phyloP scores from a whole-genome alignment of 2,113 vertebrate species.

The Anhinga anhinga region DNA sequence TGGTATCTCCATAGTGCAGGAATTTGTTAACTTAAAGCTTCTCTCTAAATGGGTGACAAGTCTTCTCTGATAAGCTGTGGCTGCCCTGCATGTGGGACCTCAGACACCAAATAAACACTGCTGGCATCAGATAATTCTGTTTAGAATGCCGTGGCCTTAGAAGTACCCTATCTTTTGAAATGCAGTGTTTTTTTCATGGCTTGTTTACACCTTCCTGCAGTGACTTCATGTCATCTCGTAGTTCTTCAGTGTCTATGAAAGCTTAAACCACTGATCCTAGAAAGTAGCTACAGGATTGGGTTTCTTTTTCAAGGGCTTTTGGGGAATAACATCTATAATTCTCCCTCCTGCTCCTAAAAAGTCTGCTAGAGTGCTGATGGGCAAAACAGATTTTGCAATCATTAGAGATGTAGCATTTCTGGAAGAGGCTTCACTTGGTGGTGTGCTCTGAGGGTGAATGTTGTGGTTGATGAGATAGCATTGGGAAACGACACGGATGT shows the following conservation, averaged over 20 bases:
- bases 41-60: conserved; percentile 22
- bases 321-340: background rate
- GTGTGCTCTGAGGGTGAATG: background rate
- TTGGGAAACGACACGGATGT: background rate
- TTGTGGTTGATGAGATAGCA: background rate
- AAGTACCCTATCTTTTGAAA: conserved; percentile 60
- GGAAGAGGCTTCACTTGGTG: background rate
- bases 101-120: conserved; percentile 67
- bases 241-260: background rate
- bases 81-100: conserved; percentile 50
- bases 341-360: background rate
- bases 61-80: conserved; percentile 64
- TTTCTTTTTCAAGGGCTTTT: background rate
- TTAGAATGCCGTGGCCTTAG: conserved; percentile 37
- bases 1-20: background rate
- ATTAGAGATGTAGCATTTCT: background rate
- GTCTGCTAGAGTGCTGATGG: background rate
- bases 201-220: conserved; percentile 35
- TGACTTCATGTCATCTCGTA: background rate
- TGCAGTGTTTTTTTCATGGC: conserved; percentile 29
- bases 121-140: conserved; percentile 63
- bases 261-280: background rate
- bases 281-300: background rate
- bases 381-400: background rate
- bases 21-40: conserved; percentile 36